Base-by-base conservation (phyloP, 2,797 vertebrate species). In the Fundulus diaphanus region DNA sequence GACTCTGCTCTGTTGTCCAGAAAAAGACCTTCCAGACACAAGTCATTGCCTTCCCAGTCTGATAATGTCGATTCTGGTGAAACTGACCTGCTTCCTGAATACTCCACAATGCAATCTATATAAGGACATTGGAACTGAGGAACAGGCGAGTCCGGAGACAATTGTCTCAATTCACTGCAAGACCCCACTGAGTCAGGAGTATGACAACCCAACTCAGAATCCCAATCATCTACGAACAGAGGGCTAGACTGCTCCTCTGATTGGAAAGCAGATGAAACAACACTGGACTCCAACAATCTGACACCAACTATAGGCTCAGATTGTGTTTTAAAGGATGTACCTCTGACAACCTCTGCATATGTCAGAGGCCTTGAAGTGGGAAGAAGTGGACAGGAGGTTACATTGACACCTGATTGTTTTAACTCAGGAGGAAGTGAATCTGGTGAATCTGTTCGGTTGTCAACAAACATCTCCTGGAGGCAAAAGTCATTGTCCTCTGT, bases 31-130 rank as follows among this genome's bases (percentile, higher is more conserved):
- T 70, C 79, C 1, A 87, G 51, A 72, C 37, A 78, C n/a, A 83
- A 65, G 69, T 84, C 72, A 20, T 65, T 71, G 12, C 49, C 71
- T 9, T 87, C 88, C 48, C 87, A 88, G 49, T 91, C 84, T 0
- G 84, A 87, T 33, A 59, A 33, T 13, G 15, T n/a, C n/a, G 85
- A 87, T 27, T 81, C 27, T 33, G n/a, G 81, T 40, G 48, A 4
- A 18, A 20, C 73, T 0, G 79, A 83, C 68, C 68, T 72, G n/a
- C 71, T 12, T 9, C 66, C 31, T 31, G 48, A 54, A 1, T 40
- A 40, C 7, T 78, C 61, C 2, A 63, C 12, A 46, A n/a, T n/a
- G 1, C 22, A 49, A n/a, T 24, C n/a, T 1, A 42, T 2, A 8
- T 67, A 9, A 49, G 48, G 4, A 24, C 33, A 56, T 22, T 24